Percentiles rank a stretch among this genome's conserved stretches.
Conservation (phyloP, 2,113 vertebrate genomes). For the Elanoides forficatus region DNA sequence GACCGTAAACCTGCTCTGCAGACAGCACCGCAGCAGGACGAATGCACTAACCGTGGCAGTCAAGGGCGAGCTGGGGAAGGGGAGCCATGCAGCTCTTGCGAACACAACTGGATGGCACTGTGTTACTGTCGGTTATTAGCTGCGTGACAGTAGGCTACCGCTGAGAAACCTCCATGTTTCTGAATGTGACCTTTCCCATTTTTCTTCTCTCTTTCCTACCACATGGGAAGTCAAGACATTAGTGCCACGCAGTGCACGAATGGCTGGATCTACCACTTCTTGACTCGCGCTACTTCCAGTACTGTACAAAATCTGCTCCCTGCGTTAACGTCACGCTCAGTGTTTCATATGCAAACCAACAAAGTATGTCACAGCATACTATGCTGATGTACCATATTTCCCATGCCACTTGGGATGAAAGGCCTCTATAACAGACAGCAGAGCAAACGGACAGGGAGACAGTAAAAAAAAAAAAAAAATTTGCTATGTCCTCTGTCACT, state of each 20-base stretch:
- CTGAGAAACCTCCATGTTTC: not conserved
- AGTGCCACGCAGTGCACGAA: not conserved
- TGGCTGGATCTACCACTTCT: not conserved
- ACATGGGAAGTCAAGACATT: not conserved
- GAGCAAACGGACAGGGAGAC: not conserved
- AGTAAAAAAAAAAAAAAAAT: not conserved
- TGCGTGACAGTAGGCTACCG: not conserved
- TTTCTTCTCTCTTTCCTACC: not conserved
- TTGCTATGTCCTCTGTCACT: not conserved
- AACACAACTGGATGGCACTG: not conserved
- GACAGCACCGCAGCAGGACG: not conserved
- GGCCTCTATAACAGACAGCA: not conserved
- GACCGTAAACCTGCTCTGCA: not conserved
- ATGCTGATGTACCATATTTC: not conserved
- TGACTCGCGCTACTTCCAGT: not conserved
- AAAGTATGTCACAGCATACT: not conserved
- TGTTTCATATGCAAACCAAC: not conserved
- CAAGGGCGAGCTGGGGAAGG: not conserved
- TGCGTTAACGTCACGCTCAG: not conserved
- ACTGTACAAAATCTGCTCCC: not conserved
- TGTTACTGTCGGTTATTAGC: not conserved
- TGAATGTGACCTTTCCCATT: not conserved
- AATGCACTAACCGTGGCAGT: fast-evolving
- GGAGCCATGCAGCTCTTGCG: not conserved
- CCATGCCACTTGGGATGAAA: not conserved